Evolutionary conservation across 2,113 vertebrate species (phyloP), one percentile per base, ranked within the genome.

Genomic region (Gymnobelideus leadbeateri): DNA sequence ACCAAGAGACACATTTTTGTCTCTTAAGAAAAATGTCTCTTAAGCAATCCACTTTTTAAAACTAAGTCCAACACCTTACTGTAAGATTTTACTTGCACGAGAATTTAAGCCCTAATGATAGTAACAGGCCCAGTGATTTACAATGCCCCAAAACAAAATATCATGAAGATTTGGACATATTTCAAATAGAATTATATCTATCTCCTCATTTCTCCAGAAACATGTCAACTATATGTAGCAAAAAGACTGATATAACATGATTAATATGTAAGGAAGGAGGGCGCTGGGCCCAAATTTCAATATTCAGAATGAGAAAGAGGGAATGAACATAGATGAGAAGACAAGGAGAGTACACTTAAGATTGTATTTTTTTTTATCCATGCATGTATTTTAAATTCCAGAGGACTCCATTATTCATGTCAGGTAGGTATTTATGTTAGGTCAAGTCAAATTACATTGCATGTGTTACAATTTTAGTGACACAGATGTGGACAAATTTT

Each of bases 1-100:
- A 94, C 55, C 51, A 25, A 46, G 94, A 95, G 94, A 54, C 14
- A 89, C 94, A 90, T 95, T 91, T 53, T 94, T 95, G 92, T 90
- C 37, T 95, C 93, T n/a, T 84, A 21, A 43, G 37, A 84, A 43
- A 84, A 84, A 84, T 95, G 92, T 89, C 46, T 95, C 93, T n/a
- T 1, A 68, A 96, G 95, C 91, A 92, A n/a, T 51, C 19, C 4
- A 6, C 31, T 92, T 95, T 51, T 46, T 90, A 91, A 53, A 94
- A 91, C 3, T 95, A 89, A 57, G 31, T 61, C 46, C 91, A 77
- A 91, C 8, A 89, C 51, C 26, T 3, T 84, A 43, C 2, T 84
- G 14, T 2, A 26, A 51, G 57, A 8, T 8, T 43, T 91, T 51
- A 89, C 92, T 91, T 92, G 14, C 93, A 61, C n/a, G 50, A 10